Base-by-base conservation (phyloP, 2,113 vertebrate genomes). In the Hassar affinis region DNA sequence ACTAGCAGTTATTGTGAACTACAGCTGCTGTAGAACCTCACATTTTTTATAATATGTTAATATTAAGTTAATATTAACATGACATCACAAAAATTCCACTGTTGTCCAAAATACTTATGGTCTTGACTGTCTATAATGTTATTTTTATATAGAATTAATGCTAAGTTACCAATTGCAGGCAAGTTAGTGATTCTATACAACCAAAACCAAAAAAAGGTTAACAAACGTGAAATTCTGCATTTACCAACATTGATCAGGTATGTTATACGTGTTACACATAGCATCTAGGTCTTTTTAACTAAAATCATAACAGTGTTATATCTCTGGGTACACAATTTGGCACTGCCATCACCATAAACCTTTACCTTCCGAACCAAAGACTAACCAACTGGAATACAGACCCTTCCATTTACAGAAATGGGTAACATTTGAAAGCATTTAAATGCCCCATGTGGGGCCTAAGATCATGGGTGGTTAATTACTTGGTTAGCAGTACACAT, bases 381-480 rank as follows among this genome's bases (percentile, higher is more conserved):
- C 78, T 81, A 74, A 72, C 49, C 35, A 30, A 47, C 33, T n/a
- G 20, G 17, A 66, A 80, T n/a, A 45, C 6, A 4, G 54, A 84
- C 52, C 75, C 22, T 59, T 80, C 6, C 59, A 77, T 85, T 79
- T 38, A 56, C 72, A 87, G 20, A 51, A 79, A 80, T 30, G 20
- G 17, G 38, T 20, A 64, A 72, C 45, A 62, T 11, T 38, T 61
- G 18, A 82, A 74, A 33, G 47, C 30, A n/a, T 33, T 57, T 56
- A 72, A 78, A 84, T 81, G 52, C 69, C 51, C 35, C 81, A 84
- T 81, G 84, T 68, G 17, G 62, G 57, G 83, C 72, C 42, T 14
- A 35, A 72, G 38, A 77, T 84, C 61, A 47, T 8, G 79, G 20
- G 79, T 20, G 27, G 62, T 71, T 79, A 84, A 79, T 79, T 81